phyloP scores from a whole-genome alignment of 2,113 vertebrate genomes.

The Protobothrops mucrosquamatus region DNA sequence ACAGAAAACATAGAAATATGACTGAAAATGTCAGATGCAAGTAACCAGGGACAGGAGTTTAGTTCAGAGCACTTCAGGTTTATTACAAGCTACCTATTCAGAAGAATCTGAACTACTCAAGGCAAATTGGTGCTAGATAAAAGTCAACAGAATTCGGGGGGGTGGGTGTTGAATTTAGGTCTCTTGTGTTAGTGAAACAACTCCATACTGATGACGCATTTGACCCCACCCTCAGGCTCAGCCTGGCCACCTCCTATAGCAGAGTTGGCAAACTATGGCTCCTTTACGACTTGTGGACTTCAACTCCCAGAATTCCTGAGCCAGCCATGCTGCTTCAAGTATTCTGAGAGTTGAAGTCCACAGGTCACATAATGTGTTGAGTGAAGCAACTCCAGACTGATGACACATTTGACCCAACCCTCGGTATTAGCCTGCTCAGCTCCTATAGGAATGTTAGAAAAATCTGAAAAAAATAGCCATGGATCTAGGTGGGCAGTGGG shows the following conservation, averaged over 20 bases:
- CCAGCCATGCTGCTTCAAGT: too few relatives aligned
- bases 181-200: neutral
- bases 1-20: neutral
- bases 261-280: too few relatives aligned
- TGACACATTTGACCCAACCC: neutral
- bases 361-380: too few relatives aligned
- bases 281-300: too few relatives aligned
- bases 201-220: too few relatives aligned
- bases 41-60: neutral
- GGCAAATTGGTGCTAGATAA: neutral
- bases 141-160: neutral
- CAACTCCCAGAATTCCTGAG: too few relatives aligned
- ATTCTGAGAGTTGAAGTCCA: too few relatives aligned
- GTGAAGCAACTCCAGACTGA: neutral
- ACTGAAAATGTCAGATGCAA: neutral
- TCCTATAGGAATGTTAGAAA: neutral
- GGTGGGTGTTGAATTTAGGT: neutral
- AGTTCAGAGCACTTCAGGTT: neutral
- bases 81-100: neutral
- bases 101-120: neutral
- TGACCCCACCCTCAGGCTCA: too few relatives aligned
- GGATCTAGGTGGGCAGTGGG: neutral
- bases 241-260: too few relatives aligned
- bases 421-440: neutral
- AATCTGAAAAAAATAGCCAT: neutral